Percentiles rank a stretch among this genome's conserved stretches.
Conservation (phyloP, 1,140 invertebrate species). For the Melitaea cinxia region DNA sequence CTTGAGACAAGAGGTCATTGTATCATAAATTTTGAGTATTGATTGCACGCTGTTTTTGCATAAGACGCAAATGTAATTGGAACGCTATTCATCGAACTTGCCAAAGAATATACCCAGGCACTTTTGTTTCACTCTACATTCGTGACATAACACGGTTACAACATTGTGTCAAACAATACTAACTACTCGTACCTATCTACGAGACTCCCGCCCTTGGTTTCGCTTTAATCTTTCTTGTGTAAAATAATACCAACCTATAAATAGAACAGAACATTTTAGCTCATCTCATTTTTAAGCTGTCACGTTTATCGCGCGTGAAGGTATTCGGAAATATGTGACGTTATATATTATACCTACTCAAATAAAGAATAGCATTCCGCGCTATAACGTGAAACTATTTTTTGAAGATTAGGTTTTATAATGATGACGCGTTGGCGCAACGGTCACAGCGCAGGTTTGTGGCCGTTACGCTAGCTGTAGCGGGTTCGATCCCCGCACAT, state of each 20-base stretch:
- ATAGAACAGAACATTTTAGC: not conserved
- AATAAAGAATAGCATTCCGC: too few species aligned
- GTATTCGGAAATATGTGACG: not conserved
- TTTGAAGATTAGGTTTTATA: too few species aligned
- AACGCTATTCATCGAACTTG: slow-evolving; percentile 4
- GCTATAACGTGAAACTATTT: too few species aligned
- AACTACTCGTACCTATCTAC: slow-evolving; percentile 5
- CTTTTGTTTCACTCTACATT: slow-evolving; percentile 13
- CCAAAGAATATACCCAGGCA: slow-evolving; percentile 12
- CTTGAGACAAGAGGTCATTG: slow-evolving; percentile 21
- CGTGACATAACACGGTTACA: slow-evolving; percentile 16
- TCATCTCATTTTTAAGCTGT: slow-evolving; percentile 20
- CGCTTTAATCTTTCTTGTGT: slow-evolving; percentile 8
- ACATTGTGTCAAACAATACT: slow-evolving; percentile 15
- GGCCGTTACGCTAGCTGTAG: too few species aligned
- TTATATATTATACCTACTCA: not conserved
- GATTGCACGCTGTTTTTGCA: slow-evolving; percentile 6
- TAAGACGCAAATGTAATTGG: slow-evolving; percentile 18
- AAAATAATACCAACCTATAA: not conserved
- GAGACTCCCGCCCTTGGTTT: slow-evolving; percentile 7
- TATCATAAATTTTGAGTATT: slow-evolving; percentile 17
- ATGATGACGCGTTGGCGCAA: too few species aligned
- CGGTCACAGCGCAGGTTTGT: too few species aligned
- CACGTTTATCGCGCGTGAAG: not conserved
- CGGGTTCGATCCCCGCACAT: too few species aligned